phyloP scores from a whole-genome alignment of 2,888 invertebrate genomes.

The Lithophane ornitopus region DNA sequence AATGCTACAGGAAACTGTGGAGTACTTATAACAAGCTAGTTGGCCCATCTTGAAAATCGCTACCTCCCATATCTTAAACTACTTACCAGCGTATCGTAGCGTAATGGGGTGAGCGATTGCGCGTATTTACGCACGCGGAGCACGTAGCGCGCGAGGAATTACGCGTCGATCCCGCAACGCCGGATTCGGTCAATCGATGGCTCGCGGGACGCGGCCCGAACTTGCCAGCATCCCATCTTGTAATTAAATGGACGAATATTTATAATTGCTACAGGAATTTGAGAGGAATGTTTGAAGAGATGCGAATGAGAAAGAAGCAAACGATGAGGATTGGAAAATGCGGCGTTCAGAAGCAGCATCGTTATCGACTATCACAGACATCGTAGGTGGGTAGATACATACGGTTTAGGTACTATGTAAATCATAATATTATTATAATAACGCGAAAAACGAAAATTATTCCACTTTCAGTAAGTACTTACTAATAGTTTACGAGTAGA shows the following conservation, averaged over 20 bases:
- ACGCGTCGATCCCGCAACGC: slow-evolving; percentile 85
- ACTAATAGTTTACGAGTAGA: background rate
- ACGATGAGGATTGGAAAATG: too few species aligned
- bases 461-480: slow-evolving; percentile 6
- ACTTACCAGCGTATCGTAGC: slow-evolving; percentile 69
- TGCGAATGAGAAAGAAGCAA: background rate
- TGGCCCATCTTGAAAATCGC: slow-evolving; percentile 31
- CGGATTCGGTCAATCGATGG: slow-evolving; percentile 89
- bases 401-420: background rate
- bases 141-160: slow-evolving; percentile 87
- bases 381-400: background rate
- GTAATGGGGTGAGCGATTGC: slow-evolving; percentile 86
- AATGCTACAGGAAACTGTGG: background rate
- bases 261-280: slow-evolving; percentile 25
- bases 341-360: background rate
- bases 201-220: slow-evolving; percentile 65
- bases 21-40: background rate
- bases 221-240: slow-evolving; percentile 30
- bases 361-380: background rate
- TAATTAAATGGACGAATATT: slow-evolving; percentile 34
- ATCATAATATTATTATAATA: background rate
- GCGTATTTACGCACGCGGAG: slow-evolving; percentile 80
- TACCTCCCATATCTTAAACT: slow-evolving; percentile 18
- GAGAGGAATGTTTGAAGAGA: background rate
- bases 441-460: background rate